Base-by-base conservation (phyloP, 2,888 invertebrate species). In the Spodoptera littoralis region DNA sequence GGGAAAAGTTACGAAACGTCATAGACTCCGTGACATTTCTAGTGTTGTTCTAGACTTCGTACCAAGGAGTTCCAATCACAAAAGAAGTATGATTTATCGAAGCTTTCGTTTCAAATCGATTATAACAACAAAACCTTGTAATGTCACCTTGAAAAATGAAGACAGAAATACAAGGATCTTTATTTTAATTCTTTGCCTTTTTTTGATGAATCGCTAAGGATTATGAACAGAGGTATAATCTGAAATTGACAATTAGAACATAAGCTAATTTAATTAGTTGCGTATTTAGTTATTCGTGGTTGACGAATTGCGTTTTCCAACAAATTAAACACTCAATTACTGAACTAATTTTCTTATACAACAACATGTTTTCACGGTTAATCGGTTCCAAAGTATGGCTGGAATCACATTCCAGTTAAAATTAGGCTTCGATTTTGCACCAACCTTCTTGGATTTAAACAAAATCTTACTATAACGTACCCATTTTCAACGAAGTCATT, bases 1-100 rank as follows among this genome's bases (percentile, higher is more conserved):
- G 64, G 63, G 43, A 59, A 67, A 70, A 69, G 43, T 76, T 76
- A 51, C 59, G 57, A 70, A 76, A 76, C 55, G 44, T 50, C 49
- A 43, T 62, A 49, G 47, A 53, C n/a, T 51, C 51, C 41, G 45
- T 61, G 69, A 69, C 52, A 62, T 64, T 76, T 50, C 24, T 56
- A 54, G 48, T 56, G 56, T 71, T 53, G 49, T 56, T 58, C 48
- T 55, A 47, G 53, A 67, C 24, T 48, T 13, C n/a, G 45, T 54
- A 47, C 5, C 41, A 46, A 56, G 41, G 41, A 71, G 55, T 46
- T 54, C 24, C 3, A 50, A 36, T n/a, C 60, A 8, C 18, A 46
- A 53, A 60, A 56, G n/a, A 66, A 18, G 42, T 22, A 46, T n/a
- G 0, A n/a, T 53, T 13, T 9, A 66, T 47, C 11, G 41, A 71